A percentile compares a stretch with the other conserved stretches of the same genome.
Conservation (phyloP, 2,888 invertebrate species). For the Auanema sp. region DNA sequence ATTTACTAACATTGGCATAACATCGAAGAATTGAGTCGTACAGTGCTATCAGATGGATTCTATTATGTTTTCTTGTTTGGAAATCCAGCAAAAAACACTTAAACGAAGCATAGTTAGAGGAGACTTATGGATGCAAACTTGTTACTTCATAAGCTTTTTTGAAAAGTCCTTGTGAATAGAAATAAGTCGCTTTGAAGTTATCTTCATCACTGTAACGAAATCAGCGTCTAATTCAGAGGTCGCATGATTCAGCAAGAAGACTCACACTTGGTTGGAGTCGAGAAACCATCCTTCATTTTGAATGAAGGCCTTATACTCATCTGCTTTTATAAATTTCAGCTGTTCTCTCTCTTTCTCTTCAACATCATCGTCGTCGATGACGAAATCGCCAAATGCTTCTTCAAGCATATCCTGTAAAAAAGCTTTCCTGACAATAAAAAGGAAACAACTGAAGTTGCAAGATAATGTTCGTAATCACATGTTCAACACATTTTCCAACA, state of each 20-base stretch:
- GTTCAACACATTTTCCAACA: not conserved
- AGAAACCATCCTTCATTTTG: conserved; percentile 5
- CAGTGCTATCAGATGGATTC: too few relatives aligned
- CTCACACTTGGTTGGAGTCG: not conserved
- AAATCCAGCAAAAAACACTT: not conserved
- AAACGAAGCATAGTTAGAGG: not conserved
- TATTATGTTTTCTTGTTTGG: not conserved
- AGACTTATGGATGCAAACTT: not conserved
- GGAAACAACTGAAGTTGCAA: not conserved
- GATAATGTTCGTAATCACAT: not conserved
- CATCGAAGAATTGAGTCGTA: too few relatives aligned
- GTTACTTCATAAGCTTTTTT: not conserved
- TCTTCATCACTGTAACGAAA: not conserved
- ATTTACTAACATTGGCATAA: too few relatives aligned
- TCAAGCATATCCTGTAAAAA: conserved; percentile 1
- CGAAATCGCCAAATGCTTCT: conserved; percentile 8
- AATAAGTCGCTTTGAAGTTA: not conserved
- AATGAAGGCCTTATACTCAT: not conserved
- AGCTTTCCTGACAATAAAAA: conserved; percentile 1
- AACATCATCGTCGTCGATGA: conserved; percentile 2
- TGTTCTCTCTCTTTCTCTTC: not conserved
- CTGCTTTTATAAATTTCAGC: not conserved
- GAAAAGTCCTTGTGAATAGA: not conserved
- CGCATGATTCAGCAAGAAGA: not conserved
- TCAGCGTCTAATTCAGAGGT: not conserved